Base-by-base conservation (phyloP, 64 coral and sea anemone species). In the Dendronephthya gigantea region DNA sequence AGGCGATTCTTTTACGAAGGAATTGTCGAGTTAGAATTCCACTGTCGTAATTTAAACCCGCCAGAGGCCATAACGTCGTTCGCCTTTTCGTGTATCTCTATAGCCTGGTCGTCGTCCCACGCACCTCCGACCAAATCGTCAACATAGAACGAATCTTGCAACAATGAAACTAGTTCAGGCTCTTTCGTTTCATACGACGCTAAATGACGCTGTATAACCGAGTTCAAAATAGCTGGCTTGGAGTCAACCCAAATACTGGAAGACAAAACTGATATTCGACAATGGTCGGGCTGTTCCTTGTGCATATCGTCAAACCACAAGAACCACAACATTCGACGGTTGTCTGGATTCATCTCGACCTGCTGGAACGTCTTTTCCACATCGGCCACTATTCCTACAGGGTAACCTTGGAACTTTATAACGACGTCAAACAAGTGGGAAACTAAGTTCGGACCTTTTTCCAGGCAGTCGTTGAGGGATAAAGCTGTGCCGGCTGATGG, bases 71-170 rank as follows among this genome's bases (percentile, higher is more conserved):
- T 62, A 7, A 62, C 6, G 7, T 62, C 12, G 19, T 22, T 19
- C 7, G 50, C 19, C 5, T 27, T 62, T 4, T 62, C 3, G 25
- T n/a, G 25, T 15, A n/a, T 62, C 3, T n/a, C 19, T 27, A 62
- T 23, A n/a, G 55, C 55, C 25, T 62, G 19, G 25, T 62, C 17
- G 25, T 62, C 55, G 25, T 62, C 25, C 8, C 6, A 17, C 19
- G 17, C 55, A 22, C 55, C 83, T 14, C 48, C 81, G 4, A 84
- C 23, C 13, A 85, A 49, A 85, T 85, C 68, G 41, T 90, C 83
- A 70, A 90, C 88, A 47, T 90, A 85, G 69, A 50, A 38, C 10
- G 55, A 62, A 19, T 62, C 55, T 19, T n/a, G 55, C 6, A 62
- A 62, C 25, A 62, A 0, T 27, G 55, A 62, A 4, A 62, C 55